Conservation (phyloP, 92 coral and sea anemone species). For the Porites cylindrica region DNA sequence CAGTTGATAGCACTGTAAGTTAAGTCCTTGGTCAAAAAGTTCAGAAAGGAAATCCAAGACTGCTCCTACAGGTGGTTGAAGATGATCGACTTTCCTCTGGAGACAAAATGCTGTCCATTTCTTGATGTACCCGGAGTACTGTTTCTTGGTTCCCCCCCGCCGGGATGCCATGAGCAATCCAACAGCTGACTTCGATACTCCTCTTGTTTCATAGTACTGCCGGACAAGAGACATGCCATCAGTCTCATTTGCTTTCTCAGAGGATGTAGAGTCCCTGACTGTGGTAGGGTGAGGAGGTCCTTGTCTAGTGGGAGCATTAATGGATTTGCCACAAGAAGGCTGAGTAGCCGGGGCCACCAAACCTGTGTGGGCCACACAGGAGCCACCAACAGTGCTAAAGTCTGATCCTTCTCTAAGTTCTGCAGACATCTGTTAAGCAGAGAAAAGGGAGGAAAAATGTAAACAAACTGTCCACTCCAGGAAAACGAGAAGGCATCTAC, state of each 20-base stretch:
- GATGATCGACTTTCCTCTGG: too few species aligned
- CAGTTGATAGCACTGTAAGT: too few species aligned
- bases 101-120: too few species aligned
- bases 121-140: too few species aligned
- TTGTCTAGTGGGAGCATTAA: slow-evolving; percentile 41
- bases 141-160: slow-evolving; percentile 51
- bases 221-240: too few species aligned
- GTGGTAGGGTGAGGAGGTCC: slow-evolving; percentile 42
- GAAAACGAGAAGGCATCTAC: slow-evolving; percentile 44
- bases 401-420: slow-evolving; percentile 23
- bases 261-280: slow-evolving; percentile 48
- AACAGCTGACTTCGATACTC: too few species aligned
- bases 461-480: slow-evolving; percentile 38
- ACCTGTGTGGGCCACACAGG: slow-evolving; percentile 53
- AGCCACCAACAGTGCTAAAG: slow-evolving; percentile 16
- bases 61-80: too few species aligned
- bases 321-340: slow-evolving; percentile 29
- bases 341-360: slow-evolving; percentile 20
- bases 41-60: too few species aligned
- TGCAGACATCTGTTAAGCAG: slow-evolving; percentile 26
- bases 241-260: too few species aligned
- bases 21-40: too few species aligned
- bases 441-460: slow-evolving; percentile 35
- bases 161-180: too few species aligned
- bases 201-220: too few species aligned